Evolutionary conservation across 1,140 invertebrate genomes (phyloP), one percentile per base, ranked within the genome.

Genomic region (Acromyrmex heyeri): DNA sequence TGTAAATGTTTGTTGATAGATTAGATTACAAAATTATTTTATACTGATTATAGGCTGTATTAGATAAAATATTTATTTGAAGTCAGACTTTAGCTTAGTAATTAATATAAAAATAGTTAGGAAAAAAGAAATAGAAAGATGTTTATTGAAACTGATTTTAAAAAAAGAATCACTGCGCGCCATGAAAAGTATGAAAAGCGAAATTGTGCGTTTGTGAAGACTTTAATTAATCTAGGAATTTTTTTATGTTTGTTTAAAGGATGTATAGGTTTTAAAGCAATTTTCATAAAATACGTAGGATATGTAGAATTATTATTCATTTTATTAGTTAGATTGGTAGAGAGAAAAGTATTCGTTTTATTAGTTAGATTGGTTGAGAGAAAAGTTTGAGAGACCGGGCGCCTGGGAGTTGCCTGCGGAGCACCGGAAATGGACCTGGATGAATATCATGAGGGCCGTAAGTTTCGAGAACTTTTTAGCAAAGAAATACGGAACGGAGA

Each of bases 401-500:
- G 96, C 96, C 3, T 96, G 97, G 93, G 94, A 97, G 53, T 95
- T 98, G 76, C 95, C 95, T 1, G 89, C 92, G 1, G 97, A 98
- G 18, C 97, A 98, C 88, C 98, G 98, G 90, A 95, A 96, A 76
- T 94, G 96, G 34, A 96, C 97, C 64, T 96, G 98, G 95, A 96
- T 96, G 48, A 95, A 98, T 73, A 94, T 98, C 5, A 97, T 98
- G 86, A 96, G 97, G 89, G 97, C 97, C 1, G 97, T 96, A 0
- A 97, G 97, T 82, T 98, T 99, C 93, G 98, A 99, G 93, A 97
- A 97, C 85, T 99, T 98, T 93, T 95, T 99, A 69, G 97, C 98
- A 0, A 97, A 97, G 70, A 99, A 99, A 94, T 99, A 97, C 96
- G 96, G 97, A 0, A 97, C 98, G 0, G 98, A 99, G 92, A 99